Evolutionary conservation across 2,113 vertebrate genomes (phyloP), one percentile per base, ranked within the genome.

Genomic region (Dendropsophus ebraccatus): DNA sequence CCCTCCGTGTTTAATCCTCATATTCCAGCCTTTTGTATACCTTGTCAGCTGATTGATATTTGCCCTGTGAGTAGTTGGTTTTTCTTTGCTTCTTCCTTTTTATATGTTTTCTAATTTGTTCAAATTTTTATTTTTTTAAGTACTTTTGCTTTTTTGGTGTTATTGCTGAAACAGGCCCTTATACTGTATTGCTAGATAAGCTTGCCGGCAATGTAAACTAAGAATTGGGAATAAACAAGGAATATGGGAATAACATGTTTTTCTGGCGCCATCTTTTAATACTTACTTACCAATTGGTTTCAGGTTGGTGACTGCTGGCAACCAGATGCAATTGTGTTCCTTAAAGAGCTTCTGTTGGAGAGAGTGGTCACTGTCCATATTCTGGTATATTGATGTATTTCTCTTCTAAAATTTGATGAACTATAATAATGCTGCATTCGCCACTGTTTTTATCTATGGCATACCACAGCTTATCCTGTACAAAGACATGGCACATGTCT

Each of bases 251-350:
- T n/a, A n/a, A n/a, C n/a, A n/a, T n/a, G n/a, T n/a, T 17, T 62
- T 47, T 47, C 16, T 25, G n/a, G 7, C 8, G 4, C 28, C 75
- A 67, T 88, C 60, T 37, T 37, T 17, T 69, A 16, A 49, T 47
- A 49, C n/a, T 75, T 2, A 25, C 14, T 14, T 74, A 47, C 23
- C 28, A 5, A n/a, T 75, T 49, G 1, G 25, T 75, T 85, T 52
- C 32, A 98, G 98, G 88, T 96, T 25, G 97, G 96, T 28, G 92
- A 90, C 30, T 67, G 45, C 65, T 99, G 97, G 98, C 97, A 97
- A 88, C 83, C 37, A 30, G 95, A 97, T 86, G 96, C 96, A 12
- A 87, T 98, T 81, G 91, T 93, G 72, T 90, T 95, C 49, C 92
- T 99, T 91, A 95, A 88, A 89, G 95, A 97, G 72, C 67, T 96